phyloP scores from a whole-genome alignment of 1,140 invertebrate species.

The Oedothorax gibbosus region DNA sequence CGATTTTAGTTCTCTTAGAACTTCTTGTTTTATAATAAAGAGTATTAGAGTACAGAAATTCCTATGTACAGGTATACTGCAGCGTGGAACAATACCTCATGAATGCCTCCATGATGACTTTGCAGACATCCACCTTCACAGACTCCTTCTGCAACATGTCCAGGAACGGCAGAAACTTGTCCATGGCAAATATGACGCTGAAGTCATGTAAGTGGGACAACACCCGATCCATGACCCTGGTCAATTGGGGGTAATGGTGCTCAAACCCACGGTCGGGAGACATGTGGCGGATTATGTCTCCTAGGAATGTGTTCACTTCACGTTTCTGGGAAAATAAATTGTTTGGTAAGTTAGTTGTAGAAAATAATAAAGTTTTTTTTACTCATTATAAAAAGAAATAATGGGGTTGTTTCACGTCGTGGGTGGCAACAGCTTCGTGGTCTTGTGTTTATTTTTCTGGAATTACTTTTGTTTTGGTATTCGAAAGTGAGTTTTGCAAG shows the following conservation, averaged over 20 bases:
- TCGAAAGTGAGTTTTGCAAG: too few species aligned
- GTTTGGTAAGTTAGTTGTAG: neutral
- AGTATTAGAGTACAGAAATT: too few species aligned
- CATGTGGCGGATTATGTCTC: constrained; percentile 86
- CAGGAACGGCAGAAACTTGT: constrained; percentile 89
- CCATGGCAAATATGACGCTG: constrained; percentile 82
- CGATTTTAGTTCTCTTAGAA: too few species aligned
- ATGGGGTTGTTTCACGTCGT: too few species aligned
- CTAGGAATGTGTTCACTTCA: constrained; percentile 86
- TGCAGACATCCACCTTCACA: constrained; percentile 85
- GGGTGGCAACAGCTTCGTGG: too few species aligned
- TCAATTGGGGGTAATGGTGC: constrained; percentile 81
- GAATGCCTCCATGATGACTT: constrained; percentile 81
- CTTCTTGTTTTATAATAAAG: too few species aligned
- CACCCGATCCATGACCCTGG: constrained; percentile 81
- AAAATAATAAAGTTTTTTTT: neutral
- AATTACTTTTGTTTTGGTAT: too few species aligned
- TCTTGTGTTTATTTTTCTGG: too few species aligned
- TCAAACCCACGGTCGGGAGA: constrained; percentile 78
- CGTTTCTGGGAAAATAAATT: constrained; percentile 74
- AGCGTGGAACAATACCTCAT: constrained; percentile 67
- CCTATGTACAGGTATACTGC: too few species aligned
- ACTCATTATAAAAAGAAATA: neutral
- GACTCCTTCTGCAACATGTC: constrained; percentile 90
- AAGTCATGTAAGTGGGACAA: constrained; percentile 78